A percentile compares a stretch with the other conserved stretches of the same genome.
Conservation (phyloP, 2,113 vertebrate species). For the Odocoileus virginianus region DNA sequence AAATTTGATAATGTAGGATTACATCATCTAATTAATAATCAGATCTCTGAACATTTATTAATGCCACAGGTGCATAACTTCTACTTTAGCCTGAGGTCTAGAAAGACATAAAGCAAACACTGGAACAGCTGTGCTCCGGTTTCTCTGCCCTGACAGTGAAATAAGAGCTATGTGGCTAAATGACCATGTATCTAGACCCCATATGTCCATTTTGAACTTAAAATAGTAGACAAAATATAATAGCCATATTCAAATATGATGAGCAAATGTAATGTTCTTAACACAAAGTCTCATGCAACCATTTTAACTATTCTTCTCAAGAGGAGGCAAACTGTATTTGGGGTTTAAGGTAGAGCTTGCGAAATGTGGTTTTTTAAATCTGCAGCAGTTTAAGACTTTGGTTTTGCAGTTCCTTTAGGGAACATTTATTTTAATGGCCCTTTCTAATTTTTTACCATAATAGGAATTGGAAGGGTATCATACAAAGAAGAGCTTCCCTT, state of each 20-base stretch:
- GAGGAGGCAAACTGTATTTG: not conserved
- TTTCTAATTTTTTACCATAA: conserved; percentile 19
- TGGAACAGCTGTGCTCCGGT: not conserved
- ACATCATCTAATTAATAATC: conserved; percentile 12
- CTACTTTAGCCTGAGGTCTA: not conserved
- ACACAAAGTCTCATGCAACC: not conserved
- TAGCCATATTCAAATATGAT: not conserved
- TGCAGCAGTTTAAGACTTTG: not conserved
- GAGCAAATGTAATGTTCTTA: not conserved
- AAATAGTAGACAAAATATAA: not conserved
- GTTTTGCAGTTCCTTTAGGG: not conserved
- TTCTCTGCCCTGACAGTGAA: not conserved
- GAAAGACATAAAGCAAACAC: not conserved
- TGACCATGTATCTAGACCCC: not conserved
- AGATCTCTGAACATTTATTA: not conserved
- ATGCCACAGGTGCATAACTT: not conserved
- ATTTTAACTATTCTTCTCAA: not conserved
- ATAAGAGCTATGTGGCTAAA: not conserved
- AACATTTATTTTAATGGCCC: not conserved
- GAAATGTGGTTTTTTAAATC: not conserved
- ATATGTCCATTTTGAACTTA: not conserved
- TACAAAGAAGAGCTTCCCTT: not conserved
- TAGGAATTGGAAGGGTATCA: not conserved
- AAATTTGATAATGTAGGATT: not conserved
- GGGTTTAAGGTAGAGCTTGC: not conserved